phyloP scores from a whole-genome alignment of 1,140 invertebrate species.

The Akabosia matsudoensis region DNA sequence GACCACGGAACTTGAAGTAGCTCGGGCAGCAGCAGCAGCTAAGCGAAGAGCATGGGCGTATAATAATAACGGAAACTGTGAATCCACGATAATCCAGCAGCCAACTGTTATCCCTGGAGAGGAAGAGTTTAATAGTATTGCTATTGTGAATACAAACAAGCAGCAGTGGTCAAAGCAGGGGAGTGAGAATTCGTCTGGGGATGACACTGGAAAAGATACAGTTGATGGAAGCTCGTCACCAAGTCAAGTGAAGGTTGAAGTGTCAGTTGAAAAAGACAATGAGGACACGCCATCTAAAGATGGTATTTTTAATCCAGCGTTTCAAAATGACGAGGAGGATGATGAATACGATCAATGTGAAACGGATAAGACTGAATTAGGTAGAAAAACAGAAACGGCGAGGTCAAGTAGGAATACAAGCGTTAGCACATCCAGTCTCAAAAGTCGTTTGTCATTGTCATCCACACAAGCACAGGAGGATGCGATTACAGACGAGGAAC shows the following conservation, averaged over 20 bases:
- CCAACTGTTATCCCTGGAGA: not conserved
- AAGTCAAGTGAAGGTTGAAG: not conserved
- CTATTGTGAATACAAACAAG: constrained; percentile 4
- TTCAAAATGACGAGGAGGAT: constrained; percentile 1
- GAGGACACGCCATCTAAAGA: not conserved
- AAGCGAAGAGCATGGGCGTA: constrained; percentile 19
- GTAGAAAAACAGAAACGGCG: not conserved
- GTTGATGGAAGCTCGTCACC: not conserved
- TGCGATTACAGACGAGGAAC: not conserved
- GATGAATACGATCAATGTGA: not conserved
- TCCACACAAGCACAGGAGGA: constrained; percentile 27
- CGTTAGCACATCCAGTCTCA: not conserved
- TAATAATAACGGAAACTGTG: constrained; percentile 16
- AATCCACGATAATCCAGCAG: not conserved
- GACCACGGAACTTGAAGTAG: constrained; percentile 9
- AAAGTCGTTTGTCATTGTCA: not conserved
- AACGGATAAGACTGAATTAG: constrained; percentile 20
- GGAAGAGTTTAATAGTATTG: constrained; percentile 15
- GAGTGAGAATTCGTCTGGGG: not conserved
- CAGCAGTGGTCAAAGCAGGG: constrained; percentile 22
- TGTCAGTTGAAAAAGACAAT: not conserved
- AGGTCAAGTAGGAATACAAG: constrained; percentile 2
- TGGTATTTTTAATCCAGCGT: not conserved
- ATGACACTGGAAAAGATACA: not conserved
- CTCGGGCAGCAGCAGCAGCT: not conserved